A percentile compares a stretch with the other conserved stretches of the same genome.
Evolutionary conservation across 1,140 invertebrate genomes (phyloP).

Genomic region (Caligus rogercresseyi): DNA sequence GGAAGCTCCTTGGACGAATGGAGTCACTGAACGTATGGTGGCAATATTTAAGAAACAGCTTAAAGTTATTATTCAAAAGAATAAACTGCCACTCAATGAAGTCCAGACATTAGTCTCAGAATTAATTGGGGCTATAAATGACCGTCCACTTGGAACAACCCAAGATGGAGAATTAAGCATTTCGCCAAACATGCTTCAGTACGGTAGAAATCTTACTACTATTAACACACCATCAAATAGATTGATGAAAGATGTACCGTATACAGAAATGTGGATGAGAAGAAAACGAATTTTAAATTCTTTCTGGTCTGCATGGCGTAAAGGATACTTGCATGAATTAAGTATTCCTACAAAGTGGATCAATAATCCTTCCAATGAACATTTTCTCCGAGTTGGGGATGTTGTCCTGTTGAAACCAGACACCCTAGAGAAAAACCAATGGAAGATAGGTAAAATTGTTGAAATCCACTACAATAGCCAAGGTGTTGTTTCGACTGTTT

Average conservation of each 20-base stretch:
- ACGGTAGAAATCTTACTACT: neutral
- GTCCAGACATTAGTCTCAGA: neutral
- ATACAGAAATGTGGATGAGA: neutral
- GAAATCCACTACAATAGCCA: neutral
- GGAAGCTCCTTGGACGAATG: constrained; percentile 6
- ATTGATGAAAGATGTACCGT: neutral
- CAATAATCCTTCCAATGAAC: neutral
- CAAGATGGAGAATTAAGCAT: neutral
- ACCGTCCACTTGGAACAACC: neutral
- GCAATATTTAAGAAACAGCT: neutral
- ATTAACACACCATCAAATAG: neutral
- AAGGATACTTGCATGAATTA: neutral
- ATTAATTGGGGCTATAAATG: neutral
- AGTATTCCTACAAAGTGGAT: neutral
- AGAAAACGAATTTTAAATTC: neutral
- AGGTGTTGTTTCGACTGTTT: neutral
- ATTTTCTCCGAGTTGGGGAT: neutral
- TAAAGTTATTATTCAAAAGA: neutral
- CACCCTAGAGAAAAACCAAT: neutral
- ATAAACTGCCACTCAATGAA: neutral
- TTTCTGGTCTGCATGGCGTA: neutral
- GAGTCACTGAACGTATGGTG: constrained; percentile 1
- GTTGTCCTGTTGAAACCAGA: neutral
- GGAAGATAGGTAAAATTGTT: neutral
- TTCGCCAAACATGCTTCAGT: neutral